phyloP scores from a whole-genome alignment of 2,113 vertebrate genomes.

The Catharus fuscescens region DNA sequence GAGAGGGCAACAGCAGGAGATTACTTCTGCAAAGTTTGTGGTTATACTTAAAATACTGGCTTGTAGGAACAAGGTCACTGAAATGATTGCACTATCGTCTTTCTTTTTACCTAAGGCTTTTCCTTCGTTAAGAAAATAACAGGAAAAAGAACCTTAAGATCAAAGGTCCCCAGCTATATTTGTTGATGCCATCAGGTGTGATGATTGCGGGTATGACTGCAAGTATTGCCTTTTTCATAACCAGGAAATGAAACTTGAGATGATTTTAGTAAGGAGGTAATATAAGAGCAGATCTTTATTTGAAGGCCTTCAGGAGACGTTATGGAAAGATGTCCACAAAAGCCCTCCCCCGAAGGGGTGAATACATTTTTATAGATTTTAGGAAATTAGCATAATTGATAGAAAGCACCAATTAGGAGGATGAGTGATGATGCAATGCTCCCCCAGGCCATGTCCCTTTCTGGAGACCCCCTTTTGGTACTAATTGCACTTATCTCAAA shows the following conservation, averaged over 20 bases:
- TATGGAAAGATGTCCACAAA: background rate
- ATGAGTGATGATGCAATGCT: background rate
- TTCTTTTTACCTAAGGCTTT: background rate
- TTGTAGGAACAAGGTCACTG: background rate
- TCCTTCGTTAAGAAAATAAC: background rate
- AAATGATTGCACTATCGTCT: background rate
- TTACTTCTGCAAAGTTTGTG: background rate
- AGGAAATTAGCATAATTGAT: background rate
- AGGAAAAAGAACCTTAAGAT: background rate
- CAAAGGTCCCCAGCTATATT: background rate
- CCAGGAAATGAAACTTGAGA: background rate
- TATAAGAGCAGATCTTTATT: background rate
- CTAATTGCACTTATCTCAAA: background rate
- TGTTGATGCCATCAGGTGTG: background rate
- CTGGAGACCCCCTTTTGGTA: background rate
- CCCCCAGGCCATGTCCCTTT: background rate
- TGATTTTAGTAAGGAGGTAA: background rate
- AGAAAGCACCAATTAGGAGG: background rate
- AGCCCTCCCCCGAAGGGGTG: too few species aligned
- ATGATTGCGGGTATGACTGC: background rate
- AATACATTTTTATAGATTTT: background rate
- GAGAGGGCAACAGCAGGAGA: background rate
- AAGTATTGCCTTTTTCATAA: background rate
- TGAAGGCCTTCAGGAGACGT: background rate
- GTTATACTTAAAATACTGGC: background rate